A percentile compares a stretch with the other conserved stretches of the same genome.
phyloP scores from a whole-genome alignment of 2,888 invertebrate species.

The Pinctada fucata region DNA sequence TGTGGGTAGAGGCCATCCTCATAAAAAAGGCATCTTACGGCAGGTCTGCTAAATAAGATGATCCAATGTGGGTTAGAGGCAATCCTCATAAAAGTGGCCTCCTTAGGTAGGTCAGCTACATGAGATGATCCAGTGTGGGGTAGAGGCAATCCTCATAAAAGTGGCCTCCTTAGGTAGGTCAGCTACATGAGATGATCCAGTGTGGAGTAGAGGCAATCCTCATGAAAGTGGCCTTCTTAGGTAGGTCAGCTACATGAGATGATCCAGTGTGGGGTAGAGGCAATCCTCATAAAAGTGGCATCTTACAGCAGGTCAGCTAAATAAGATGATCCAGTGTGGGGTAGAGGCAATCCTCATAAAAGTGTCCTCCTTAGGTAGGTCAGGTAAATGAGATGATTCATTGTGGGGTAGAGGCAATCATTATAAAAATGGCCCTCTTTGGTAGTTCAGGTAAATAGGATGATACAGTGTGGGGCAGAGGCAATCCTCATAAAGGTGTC shows the following conservation, averaged over 20 bases:
- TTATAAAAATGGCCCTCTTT: conserved; percentile 97
- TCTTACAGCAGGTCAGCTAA: conserved; percentile 86
- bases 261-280: conserved; percentile 94
- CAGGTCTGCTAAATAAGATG: conserved; percentile 96
- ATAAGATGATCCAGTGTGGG: conserved; percentile 86
- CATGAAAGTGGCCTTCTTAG: conserved; percentile 96
- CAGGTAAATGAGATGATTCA: conserved; percentile 97
- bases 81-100: conserved; percentile 97
- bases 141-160: conserved; percentile 97
- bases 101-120: conserved; percentile 82
- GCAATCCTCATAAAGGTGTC: conserved; percentile 99
- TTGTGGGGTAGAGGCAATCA: conserved; percentile 92
- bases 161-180: conserved; percentile 92
- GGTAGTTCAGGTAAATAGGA: conserved; percentile 84
- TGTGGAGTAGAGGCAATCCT: conserved; percentile 94
- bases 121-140: conserved; percentile 96
- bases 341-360: no score
- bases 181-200: conserved; percentile 97
- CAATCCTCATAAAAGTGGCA: conserved; percentile 98
- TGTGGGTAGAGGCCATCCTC: no score
- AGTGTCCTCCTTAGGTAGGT: conserved; percentile 79
- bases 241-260: conserved; percentile 83
- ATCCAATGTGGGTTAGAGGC: conserved; percentile 94
- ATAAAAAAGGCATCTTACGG: conserved; percentile 56
- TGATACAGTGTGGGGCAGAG: conserved; percentile 94